phyloP scores from a whole-genome alignment of 2,797 vertebrate genomes.

The Streptopelia turtur region DNA sequence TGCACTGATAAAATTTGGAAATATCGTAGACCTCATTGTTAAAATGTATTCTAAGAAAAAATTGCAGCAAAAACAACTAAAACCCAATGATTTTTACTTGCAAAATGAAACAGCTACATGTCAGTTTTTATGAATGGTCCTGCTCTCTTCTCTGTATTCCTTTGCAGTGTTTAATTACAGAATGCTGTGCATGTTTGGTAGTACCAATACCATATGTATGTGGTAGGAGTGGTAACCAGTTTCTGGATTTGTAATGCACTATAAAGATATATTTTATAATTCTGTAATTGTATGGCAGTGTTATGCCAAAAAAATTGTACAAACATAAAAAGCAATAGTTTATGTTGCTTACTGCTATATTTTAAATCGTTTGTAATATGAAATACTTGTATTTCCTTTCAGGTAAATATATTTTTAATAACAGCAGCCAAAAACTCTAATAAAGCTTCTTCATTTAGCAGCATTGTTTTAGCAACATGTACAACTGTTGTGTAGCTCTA shows the following conservation, averaged over 20 bases:
- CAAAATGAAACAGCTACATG: not conserved
- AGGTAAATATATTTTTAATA: slow-evolving; percentile 79
- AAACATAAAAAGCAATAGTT: slow-evolving; percentile 73
- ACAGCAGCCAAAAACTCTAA: slow-evolving; percentile 63
- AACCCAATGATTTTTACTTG: not conserved
- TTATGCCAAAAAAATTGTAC: slow-evolving; percentile 71
- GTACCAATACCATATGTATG: slow-evolving; percentile 74
- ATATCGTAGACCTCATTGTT: not conserved
- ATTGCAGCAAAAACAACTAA: not conserved
- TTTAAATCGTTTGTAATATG: slow-evolving; percentile 73
- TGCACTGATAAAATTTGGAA: not conserved
- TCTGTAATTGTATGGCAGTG: slow-evolving; percentile 77
- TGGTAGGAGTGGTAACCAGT: slow-evolving; percentile 78
- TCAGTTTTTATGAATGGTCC: slow-evolving; percentile 29
- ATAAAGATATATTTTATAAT: slow-evolving; percentile 75
- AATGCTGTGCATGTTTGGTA: slow-evolving; percentile 66
- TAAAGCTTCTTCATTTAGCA: slow-evolving; percentile 66
- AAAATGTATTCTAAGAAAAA: slow-evolving; percentile 25
- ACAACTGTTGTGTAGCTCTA: slow-evolving; percentile 55
- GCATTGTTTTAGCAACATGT: slow-evolving; percentile 62
- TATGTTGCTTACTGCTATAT: slow-evolving; percentile 76
- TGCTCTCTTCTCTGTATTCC: slow-evolving; percentile 40
- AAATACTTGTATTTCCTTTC: slow-evolving; percentile 73
- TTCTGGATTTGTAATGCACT: slow-evolving; percentile 77
- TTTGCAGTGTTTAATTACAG: slow-evolving; percentile 53